Percentiles rank a stretch among this genome's conserved stretches.
Evolutionary conservation across 2,888 invertebrate genomes (phyloP).

Genomic region (Hololepta plana): DNA sequence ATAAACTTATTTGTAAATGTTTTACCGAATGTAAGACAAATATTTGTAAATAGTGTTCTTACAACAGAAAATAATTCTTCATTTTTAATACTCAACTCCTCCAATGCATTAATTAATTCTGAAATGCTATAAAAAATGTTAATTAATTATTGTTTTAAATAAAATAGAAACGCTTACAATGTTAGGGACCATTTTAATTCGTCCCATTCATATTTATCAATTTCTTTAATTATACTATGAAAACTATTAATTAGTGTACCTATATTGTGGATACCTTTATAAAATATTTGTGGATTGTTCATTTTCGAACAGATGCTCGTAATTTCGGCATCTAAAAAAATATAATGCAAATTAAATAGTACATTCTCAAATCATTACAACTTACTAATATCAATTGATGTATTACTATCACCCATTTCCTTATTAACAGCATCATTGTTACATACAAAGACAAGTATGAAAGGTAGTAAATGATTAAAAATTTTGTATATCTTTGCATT

Average conservation of each 20-base stretch:
- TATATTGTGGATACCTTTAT: constrained; percentile 35
- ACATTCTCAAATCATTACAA: too few relatives aligned
- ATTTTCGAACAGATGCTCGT: constrained; percentile 24
- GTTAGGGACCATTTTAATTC: constrained; percentile 56
- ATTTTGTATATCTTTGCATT: constrained; percentile 20
- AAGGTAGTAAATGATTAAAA: constrained; percentile 25
- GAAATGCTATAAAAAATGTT: too few relatives aligned
- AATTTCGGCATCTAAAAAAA: constrained; percentile 29
- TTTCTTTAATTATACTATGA: constrained; percentile 37
- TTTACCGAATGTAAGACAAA: constrained; percentile 47
- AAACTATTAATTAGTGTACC: constrained; percentile 40
- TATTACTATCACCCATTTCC: constrained; percentile 20
- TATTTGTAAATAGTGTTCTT: constrained; percentile 32
- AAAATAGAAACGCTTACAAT: too few relatives aligned
- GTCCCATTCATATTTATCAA: constrained; percentile 47
- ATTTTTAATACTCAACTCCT: too few relatives aligned
- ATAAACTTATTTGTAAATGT: constrained; percentile 39
- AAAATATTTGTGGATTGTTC: constrained; percentile 45
- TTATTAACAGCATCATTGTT: constrained; percentile 19
- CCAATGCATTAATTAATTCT: too few relatives aligned
- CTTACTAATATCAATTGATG: constrained; percentile 22
- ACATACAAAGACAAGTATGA: constrained; percentile 24
- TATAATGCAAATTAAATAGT: too few relatives aligned
- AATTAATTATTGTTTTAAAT: too few relatives aligned
- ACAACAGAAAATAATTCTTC: too few relatives aligned